Conservation (phyloP, 2,797 vertebrate species). For the Danionella dracula region DNA sequence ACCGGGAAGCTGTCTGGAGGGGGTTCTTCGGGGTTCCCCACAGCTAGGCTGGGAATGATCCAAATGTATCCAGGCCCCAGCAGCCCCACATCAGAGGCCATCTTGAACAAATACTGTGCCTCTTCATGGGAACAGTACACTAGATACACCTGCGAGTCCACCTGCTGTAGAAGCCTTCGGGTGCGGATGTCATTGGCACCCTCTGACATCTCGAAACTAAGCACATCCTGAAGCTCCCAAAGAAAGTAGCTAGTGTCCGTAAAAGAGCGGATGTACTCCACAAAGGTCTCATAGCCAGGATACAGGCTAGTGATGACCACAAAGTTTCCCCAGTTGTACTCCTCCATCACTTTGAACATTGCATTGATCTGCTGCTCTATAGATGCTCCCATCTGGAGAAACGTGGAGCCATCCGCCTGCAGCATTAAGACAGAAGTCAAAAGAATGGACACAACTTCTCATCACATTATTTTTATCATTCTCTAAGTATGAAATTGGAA, state of each 20-base stretch:
- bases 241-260: constrained; percentile 87
- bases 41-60: constrained; percentile 86
- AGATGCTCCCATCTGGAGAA: constrained; percentile 93
- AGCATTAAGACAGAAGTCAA: constrained; percentile 11
- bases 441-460: neutral
- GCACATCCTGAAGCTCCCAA: constrained; percentile 87
- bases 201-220: constrained; percentile 90
- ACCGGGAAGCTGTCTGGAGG: constrained; percentile 85
- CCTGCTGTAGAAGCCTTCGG: constrained; percentile 84
- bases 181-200: constrained; percentile 70
- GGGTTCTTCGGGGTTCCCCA: constrained; percentile 85
- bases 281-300: constrained; percentile 87
- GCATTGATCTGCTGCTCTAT: constrained; percentile 92
- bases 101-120: constrained; percentile 83
- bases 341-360: constrained; percentile 97
- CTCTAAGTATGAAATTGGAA: too few relatives aligned
- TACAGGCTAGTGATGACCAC: constrained; percentile 91
- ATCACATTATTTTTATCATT: too few relatives aligned
- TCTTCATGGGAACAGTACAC: constrained; percentile 92
- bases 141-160: constrained; percentile 90
- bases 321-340: constrained; percentile 93
- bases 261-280: constrained; percentile 83
- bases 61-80: constrained; percentile 91
- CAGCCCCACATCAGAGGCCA: constrained; percentile 83
- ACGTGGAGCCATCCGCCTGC: constrained; percentile 86